Conservation (phyloP, 2,113 vertebrate species). For the Centrocercus urophasianus region DNA sequence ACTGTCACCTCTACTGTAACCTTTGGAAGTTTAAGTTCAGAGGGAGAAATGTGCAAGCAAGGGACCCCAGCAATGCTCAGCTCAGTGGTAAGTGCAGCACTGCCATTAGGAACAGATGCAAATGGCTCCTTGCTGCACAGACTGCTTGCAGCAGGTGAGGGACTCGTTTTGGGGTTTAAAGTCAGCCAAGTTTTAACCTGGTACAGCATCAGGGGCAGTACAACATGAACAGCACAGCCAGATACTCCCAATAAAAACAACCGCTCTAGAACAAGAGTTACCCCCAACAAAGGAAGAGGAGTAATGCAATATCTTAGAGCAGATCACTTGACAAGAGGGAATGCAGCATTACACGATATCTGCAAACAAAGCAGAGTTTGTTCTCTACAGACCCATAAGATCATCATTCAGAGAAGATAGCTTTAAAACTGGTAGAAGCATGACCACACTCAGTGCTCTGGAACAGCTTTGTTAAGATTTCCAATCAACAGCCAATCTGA, state of each 20-base stretch:
- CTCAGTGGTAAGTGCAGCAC: neutral
- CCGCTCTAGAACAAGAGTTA: neutral
- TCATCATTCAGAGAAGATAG: neutral
- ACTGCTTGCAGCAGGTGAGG: neutral
- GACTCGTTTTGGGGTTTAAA: neutral
- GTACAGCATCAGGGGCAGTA: neutral
- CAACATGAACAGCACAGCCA: neutral
- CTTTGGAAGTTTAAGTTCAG: neutral
- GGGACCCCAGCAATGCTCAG: accelerated
- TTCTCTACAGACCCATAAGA: neutral
- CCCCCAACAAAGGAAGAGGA: neutral
- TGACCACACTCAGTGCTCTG: accelerated
- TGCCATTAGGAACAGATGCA: neutral
- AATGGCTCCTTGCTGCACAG: accelerated
- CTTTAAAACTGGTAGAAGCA: neutral
- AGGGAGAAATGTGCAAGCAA: neutral
- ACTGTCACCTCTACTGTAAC: neutral
- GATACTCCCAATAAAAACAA: neutral
- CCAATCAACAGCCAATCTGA: accelerated
- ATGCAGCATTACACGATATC: neutral
- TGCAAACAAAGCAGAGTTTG: neutral
- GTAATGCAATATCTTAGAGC: neutral
- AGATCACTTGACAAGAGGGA: neutral
- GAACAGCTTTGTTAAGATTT: neutral
- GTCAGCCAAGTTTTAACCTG: neutral